Evolutionary conservation across 2,888 invertebrate genomes (phyloP).

Genomic region (Steinernema hermaphroditum): DNA sequence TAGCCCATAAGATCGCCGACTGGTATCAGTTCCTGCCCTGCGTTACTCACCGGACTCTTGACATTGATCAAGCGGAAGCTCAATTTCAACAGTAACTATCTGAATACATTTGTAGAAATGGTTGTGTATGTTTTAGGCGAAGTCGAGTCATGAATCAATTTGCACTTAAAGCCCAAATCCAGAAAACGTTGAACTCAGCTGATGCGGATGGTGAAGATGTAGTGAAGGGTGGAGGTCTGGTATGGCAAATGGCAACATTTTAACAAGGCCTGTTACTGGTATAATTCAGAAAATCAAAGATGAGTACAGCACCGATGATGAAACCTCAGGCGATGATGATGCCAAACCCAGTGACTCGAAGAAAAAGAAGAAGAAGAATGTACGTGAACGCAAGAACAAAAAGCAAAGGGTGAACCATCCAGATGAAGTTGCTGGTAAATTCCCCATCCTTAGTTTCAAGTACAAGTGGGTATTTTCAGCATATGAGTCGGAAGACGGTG

Average conservation of each 20-base stretch:
- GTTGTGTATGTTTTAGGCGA: conserved; percentile 69
- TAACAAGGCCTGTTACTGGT: too few relatives aligned
- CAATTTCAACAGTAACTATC: conserved; percentile 77
- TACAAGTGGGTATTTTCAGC: conserved; percentile 37
- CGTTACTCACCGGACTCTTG: conserved; percentile 87
- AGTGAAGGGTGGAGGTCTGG: conserved; percentile 38
- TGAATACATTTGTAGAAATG: neutral
- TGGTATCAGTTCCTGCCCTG: conserved; percentile 93
- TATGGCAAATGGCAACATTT: too few relatives aligned
- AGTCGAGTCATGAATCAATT: conserved; percentile 95
- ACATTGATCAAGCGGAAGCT: conserved; percentile 96
- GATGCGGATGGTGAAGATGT: conserved; percentile 66
- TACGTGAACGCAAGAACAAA: conserved; percentile 45
- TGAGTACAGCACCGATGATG: conserved; percentile 45
- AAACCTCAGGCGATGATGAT: conserved; percentile 34
- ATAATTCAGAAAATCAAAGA: conserved; percentile 62
- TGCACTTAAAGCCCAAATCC: conserved; percentile 70
- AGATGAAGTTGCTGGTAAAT: conserved; percentile 62
- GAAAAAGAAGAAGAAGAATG: conserved; percentile 47
- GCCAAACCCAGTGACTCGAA: neutral
- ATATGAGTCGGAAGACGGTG: conserved; percentile 65
- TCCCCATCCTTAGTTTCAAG: neutral
- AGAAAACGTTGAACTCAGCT: conserved; percentile 68
- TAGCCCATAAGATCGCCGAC: conserved; percentile 75
- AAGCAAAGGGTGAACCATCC: conserved; percentile 55